These are phyloP conservation scores for Troglohyphantes excavatus DNA, from an alignment of 2,888 invertebrate genomes.

Conservation along the genomic window DNA sequence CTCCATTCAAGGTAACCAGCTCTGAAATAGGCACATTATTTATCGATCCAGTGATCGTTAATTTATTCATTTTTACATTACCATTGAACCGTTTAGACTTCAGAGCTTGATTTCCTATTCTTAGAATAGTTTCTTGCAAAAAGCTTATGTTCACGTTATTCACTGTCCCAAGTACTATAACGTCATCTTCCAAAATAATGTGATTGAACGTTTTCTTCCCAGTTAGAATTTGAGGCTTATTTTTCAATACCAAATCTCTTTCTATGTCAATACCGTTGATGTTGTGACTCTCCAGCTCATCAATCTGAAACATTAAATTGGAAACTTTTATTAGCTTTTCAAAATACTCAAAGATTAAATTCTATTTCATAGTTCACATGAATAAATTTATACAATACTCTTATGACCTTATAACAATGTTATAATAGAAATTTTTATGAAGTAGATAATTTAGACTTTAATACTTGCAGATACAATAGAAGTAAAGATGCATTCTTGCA, in stretches of 20 bases:
- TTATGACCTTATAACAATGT: too few species aligned
- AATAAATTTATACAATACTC: too few species aligned
- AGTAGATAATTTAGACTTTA: too few species aligned
- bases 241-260: slow-evolving; percentile 61
- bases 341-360: not conserved
- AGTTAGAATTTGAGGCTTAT: slow-evolving; percentile 40
- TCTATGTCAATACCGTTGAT: slow-evolving; percentile 57
- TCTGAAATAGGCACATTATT: slow-evolving; percentile 72
- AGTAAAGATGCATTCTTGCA: too few species aligned
- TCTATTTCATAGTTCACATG: too few species aligned
- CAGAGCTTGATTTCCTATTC: slow-evolving; percentile 60
- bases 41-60: slow-evolving; percentile 51
- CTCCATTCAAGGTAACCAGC: slow-evolving; percentile 56
- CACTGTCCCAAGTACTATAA: slow-evolving; percentile 24
- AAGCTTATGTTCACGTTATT: slow-evolving; percentile 68
- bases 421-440: too few species aligned
- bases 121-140: slow-evolving; percentile 66
- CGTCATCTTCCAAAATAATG: slow-evolving; percentile 59
- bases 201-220: slow-evolving; percentile 61
- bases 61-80: slow-evolving; percentile 63
- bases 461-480: too few species aligned
- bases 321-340: not conserved
- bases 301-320: slow-evolving; percentile 45
- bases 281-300: slow-evolving; percentile 48
- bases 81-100: slow-evolving; percentile 48